phyloP scores from a whole-genome alignment of 2,888 invertebrate species.

The Leptopilina myrica region DNA sequence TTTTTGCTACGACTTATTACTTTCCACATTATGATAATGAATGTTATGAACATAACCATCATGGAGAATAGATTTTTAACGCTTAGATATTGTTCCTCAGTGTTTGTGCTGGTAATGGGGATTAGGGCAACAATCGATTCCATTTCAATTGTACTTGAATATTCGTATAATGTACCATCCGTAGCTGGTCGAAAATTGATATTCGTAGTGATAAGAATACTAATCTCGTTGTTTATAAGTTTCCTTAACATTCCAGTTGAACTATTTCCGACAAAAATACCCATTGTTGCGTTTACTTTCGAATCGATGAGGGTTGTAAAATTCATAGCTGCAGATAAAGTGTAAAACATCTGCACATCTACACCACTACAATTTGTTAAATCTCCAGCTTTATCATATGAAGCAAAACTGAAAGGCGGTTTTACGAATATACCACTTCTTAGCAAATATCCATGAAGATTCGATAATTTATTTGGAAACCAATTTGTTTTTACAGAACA shows the following conservation, averaged over 20 bases:
- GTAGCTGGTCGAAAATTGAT: neutral
- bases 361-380: neutral
- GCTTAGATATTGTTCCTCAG: neutral
- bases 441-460: neutral
- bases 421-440: neutral
- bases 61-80: neutral
- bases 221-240: neutral
- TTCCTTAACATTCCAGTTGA: neutral
- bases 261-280: neutral
- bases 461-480: neutral
- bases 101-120: neutral
- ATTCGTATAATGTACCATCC: neutral
- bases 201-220: neutral
- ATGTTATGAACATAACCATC: neutral
- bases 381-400: neutral
- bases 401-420: neutral
- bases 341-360: neutral
- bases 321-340: neutral
- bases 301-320: neutral
- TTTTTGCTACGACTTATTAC: neutral
- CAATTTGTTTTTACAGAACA: neutral
- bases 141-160: neutral
- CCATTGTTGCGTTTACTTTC: neutral
- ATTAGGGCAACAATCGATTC: neutral
- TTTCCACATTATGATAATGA: neutral